These are phyloP conservation scores for Meghimatium bilineatum DNA, from an alignment of 2,888 invertebrate species.

Conservation along the genomic window DNA sequence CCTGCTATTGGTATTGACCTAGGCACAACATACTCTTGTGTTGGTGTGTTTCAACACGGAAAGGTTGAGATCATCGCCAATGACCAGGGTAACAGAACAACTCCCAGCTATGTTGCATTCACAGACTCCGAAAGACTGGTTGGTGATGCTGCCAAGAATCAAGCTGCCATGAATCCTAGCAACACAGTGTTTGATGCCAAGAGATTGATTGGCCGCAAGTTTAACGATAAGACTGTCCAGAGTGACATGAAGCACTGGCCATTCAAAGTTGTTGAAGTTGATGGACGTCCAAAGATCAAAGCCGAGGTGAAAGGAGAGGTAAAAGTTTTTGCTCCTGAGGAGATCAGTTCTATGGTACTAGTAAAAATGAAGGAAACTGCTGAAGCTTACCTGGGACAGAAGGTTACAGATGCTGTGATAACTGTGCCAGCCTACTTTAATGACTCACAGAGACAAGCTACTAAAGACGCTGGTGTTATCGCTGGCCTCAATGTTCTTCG, in stretches of 20 bases:
- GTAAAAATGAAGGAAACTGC: constrained; percentile 22
- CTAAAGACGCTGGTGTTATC: constrained; percentile 71
- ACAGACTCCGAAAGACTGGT: constrained; percentile 17
- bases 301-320: constrained; percentile 84
- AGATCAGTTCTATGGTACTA: constrained; percentile 79
- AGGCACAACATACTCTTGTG: constrained; percentile 15
- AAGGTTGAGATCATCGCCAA: constrained; percentile 25
- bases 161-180: constrained; percentile 83
- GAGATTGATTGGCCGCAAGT: constrained; percentile 67
- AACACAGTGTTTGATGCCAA: constrained; percentile 82
- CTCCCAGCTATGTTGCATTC: constrained; percentile 23
- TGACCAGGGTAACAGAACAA: constrained; percentile 28
- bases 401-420: constrained; percentile 22
- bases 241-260: constrained; percentile 57
- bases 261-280: constrained; percentile 59
- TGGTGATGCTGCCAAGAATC: constrained; percentile 75
- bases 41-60: constrained; percentile 20
- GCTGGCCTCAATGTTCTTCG: constrained; percentile 78
- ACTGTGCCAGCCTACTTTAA: constrained; percentile 23
- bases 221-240: constrained; percentile 63
- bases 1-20: constrained; percentile 78
- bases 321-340: constrained; percentile 91
- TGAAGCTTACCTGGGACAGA: constrained; percentile 11
- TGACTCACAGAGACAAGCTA: constrained; percentile 18
- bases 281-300: constrained; percentile 66